phyloP scores from a whole-genome alignment of 2,113 vertebrate species.

The Tilapia sparmanii region DNA sequence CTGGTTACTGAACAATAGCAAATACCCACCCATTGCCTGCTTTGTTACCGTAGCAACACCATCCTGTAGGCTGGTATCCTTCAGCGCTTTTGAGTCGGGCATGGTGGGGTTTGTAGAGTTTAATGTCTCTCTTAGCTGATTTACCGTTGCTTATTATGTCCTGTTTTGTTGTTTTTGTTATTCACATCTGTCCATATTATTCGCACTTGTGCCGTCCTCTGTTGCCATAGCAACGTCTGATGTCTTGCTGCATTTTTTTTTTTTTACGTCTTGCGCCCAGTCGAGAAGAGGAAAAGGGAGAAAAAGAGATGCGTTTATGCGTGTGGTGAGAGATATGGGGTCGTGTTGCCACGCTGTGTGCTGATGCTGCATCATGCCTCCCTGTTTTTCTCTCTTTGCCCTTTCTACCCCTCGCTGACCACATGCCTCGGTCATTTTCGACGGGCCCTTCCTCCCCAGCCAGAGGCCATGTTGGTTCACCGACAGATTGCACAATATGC shows the following conservation, averaged over 20 bases:
- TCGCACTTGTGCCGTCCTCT: slow-evolving; percentile 29
- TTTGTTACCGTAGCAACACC: slow-evolving; percentile 51
- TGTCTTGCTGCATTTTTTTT: slow-evolving; percentile 40
- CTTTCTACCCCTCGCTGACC: background rate
- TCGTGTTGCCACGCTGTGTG: background rate
- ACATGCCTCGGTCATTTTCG: slow-evolving; percentile 12
- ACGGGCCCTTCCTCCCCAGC: background rate
- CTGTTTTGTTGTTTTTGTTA: slow-evolving; percentile 25
- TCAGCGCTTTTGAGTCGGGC: background rate
- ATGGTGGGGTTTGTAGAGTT: background rate
- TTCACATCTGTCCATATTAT: slow-evolving; percentile 13
- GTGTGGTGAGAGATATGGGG: background rate
- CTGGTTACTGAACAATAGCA: background rate
- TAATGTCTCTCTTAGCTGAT: background rate
- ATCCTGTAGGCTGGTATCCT: background rate
- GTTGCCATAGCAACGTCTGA: slow-evolving; percentile 59
- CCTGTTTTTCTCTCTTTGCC: background rate
- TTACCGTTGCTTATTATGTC: background rate
- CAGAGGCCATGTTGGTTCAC: slow-evolving; percentile 39
- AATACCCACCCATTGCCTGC: background rate
- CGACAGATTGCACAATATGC: slow-evolving; percentile 39
- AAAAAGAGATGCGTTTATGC: background rate
- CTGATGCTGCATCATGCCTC: background rate
- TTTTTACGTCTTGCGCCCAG: background rate
- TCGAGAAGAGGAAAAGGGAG: background rate